Percentiles rank a stretch among this genome's conserved stretches.
These are phyloP conservation scores for Subanguina moxae DNA, from an alignment of 1,140 invertebrate species.

Conservation along the genomic window DNA sequence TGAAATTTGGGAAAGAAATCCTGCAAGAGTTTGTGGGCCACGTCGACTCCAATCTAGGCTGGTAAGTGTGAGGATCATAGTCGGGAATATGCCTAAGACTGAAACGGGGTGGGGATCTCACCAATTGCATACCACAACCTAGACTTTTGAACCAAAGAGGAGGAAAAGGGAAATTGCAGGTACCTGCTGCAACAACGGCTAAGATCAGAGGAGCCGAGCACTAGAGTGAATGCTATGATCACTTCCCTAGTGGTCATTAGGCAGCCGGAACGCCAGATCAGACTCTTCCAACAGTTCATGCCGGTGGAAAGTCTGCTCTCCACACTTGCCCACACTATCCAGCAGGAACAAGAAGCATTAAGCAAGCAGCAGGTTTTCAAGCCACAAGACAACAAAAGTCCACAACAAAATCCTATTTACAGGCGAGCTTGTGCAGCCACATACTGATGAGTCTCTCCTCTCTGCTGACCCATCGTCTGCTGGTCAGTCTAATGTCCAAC, in stretches of 20 bases:
- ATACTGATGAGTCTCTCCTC: constrained; percentile 16
- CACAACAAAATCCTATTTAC: no score
- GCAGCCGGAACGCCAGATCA: background rate
- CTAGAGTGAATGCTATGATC: background rate
- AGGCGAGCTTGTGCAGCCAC: constrained; percentile 24
- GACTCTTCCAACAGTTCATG: constrained; percentile 16
- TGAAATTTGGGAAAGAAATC: constrained; percentile 19
- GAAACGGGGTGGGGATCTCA: no score
- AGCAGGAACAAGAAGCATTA: background rate
- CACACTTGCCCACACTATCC: background rate
- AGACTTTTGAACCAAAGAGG: no score
- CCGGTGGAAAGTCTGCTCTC: constrained; percentile 12
- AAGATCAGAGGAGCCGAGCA: background rate
- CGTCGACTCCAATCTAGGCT: constrained; percentile 25
- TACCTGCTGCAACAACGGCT: constrained; percentile 8
- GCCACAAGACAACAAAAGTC: no score
- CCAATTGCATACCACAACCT: no score
- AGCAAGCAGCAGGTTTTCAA: no score
- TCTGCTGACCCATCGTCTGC: constrained; percentile 7
- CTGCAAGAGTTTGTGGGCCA: constrained; percentile 5
- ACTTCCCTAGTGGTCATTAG: constrained; percentile 15
- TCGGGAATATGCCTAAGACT: no score
- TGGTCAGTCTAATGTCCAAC: background rate
- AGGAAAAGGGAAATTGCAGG: no score
- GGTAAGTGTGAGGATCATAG: background rate